These are phyloP conservation scores for Lutjanus campechanus DNA, from an alignment of 2,797 vertebrate genomes.

Conservation along the genomic window DNA sequence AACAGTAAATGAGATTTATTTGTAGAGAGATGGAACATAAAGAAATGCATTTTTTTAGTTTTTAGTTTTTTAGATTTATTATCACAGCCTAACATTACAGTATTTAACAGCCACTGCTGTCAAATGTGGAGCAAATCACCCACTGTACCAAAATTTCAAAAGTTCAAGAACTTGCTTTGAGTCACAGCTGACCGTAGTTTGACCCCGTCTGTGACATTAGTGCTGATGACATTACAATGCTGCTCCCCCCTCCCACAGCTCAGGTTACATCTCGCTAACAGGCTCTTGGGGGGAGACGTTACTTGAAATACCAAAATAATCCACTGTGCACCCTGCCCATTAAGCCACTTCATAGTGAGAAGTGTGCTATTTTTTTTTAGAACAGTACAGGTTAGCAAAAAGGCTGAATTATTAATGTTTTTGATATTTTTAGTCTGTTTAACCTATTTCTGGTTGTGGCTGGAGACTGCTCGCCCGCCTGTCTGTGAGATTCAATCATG, in stretches of 20 bases:
- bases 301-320: slow-evolving; percentile 67
- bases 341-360: slow-evolving; percentile 70
- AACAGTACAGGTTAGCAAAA: slow-evolving; percentile 82
- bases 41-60: neutral
- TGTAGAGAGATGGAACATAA: neutral
- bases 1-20: neutral
- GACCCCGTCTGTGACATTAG: slow-evolving; percentile 58
- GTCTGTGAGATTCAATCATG: slow-evolving; percentile 84
- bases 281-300: slow-evolving; percentile 37
- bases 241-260: slow-evolving; percentile 34
- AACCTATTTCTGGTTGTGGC: slow-evolving; percentile 87
- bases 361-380: slow-evolving; percentile 77
- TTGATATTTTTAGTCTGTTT: slow-evolving; percentile 86
- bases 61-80: neutral
- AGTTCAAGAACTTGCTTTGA: slow-evolving; percentile 36
- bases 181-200: slow-evolving; percentile 44
- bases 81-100: neutral
- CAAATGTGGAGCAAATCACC: slow-evolving; percentile 2
- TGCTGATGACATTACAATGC: slow-evolving; percentile 48
- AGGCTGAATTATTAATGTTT: slow-evolving; percentile 87
- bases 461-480: slow-evolving; percentile 79
- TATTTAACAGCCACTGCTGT: neutral
- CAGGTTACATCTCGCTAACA: slow-evolving; percentile 33
- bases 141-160: neutral
- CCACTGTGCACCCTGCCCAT: slow-evolving; percentile 59